A percentile compares a stretch with the other conserved stretches of the same genome.
phyloP scores from a whole-genome alignment of 1,140 invertebrate genomes.

The Littorina saxatilis region DNA sequence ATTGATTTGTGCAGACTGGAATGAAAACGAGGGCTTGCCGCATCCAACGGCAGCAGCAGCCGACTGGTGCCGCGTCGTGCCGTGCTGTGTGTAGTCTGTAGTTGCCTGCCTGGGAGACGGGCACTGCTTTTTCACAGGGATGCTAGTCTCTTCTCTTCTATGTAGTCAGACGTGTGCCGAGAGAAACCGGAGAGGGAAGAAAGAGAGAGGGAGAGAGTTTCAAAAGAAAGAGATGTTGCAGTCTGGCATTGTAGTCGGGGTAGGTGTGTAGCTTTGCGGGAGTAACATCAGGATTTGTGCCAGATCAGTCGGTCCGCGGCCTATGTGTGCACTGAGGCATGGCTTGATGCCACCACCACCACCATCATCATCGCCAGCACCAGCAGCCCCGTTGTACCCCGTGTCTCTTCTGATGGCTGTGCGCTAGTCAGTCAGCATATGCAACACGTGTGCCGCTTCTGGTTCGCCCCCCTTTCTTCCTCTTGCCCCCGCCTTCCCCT shows the following conservation, averaged over 20 bases:
- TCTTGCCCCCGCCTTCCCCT: background rate
- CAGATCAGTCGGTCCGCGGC: background rate
- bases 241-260: conserved; percentile 6
- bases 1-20: conserved; percentile 25
- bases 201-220: background rate
- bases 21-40: conserved; percentile 20
- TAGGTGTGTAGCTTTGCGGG: conserved; percentile 8
- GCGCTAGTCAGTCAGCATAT: background rate
- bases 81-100: conserved; percentile 19
- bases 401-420: conserved; percentile 3
- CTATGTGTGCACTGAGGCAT: background rate
- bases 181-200: background rate
- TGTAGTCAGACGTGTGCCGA: background rate
- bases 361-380: background rate
- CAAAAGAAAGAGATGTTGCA: background rate
- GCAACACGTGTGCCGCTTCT: conserved; percentile 8
- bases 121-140: background rate
- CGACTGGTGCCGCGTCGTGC: conserved; percentile 3
- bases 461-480: background rate
- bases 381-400: background rate
- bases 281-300: conserved; percentile 1
- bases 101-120: conserved; percentile 5
- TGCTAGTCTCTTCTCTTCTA: background rate
- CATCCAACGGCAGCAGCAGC: background rate
- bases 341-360: conserved; percentile 6